Conservation (phyloP, 2,888 invertebrate species). For the Caenorhabditis japonica region DNA sequence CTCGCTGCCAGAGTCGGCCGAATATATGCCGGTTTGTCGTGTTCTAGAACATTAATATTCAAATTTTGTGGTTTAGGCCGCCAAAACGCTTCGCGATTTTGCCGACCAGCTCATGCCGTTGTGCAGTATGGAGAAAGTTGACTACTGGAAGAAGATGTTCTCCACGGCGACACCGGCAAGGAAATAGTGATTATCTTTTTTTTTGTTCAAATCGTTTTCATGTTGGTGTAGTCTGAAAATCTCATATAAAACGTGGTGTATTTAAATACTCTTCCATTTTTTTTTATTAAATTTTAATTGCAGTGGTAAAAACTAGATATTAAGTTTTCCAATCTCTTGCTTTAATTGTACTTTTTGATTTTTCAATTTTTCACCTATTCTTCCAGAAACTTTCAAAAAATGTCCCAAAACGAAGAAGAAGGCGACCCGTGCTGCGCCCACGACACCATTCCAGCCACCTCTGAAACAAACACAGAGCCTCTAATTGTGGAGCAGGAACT, state of each 20-base stretch:
- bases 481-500: constrained; percentile 13
- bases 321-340: not conserved
- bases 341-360: not conserved
- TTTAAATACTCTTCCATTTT: constrained; percentile 1
- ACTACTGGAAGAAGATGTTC: constrained; percentile 60
- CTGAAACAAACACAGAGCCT: constrained; percentile 6
- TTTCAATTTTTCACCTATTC: not conserved
- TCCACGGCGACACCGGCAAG: constrained; percentile 4
- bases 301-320: not conserved
- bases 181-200: not conserved
- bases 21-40: constrained; percentile 52
- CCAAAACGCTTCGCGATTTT: constrained; percentile 60
- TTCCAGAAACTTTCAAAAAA: no score
- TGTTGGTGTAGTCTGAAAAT: not conserved
- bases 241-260: not conserved
- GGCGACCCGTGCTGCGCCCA: constrained; percentile 8
- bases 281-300: no score
- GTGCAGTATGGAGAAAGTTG: constrained; percentile 65
- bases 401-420: not conserved
- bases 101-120: constrained; percentile 63
- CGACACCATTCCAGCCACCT: no score
- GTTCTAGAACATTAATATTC: not conserved
- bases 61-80: constrained; percentile 39
- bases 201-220: not conserved
- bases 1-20: constrained; percentile 59